Evolutionary conservation across 2,888 invertebrate genomes (phyloP).

Genomic region (Phyto melanocephala): DNA sequence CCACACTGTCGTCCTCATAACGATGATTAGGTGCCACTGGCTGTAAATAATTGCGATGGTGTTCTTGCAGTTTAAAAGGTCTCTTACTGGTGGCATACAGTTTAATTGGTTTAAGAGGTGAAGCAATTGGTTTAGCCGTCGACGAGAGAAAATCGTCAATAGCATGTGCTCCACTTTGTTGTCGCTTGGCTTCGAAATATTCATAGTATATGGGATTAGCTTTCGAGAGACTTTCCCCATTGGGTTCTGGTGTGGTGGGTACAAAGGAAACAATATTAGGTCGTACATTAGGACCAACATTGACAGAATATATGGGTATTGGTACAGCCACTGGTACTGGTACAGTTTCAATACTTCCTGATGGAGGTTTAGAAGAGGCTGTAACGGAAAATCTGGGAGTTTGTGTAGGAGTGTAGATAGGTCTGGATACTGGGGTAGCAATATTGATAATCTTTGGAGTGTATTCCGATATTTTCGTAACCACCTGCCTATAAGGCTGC

Average conservation of each 20-base stretch:
- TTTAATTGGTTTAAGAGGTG: constrained; percentile 67
- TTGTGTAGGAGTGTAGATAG: constrained; percentile 67
- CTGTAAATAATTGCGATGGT: constrained; percentile 65
- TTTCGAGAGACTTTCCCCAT: constrained; percentile 71
- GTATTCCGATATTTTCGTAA: constrained; percentile 72
- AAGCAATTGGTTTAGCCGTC: constrained; percentile 66
- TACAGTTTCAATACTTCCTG: constrained; percentile 69
- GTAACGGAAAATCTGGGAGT: constrained; percentile 80
- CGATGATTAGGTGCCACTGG: constrained; percentile 67
- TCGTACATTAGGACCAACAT: constrained; percentile 68
- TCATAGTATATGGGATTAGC: constrained; percentile 79
- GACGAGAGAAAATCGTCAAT: constrained; percentile 71
- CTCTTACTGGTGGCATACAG: constrained; percentile 69
- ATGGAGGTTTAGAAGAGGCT: constrained; percentile 70
- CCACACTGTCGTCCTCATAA: constrained; percentile 71
- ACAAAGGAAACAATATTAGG: constrained; percentile 72
- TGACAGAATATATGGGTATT: constrained; percentile 72
- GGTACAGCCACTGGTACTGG: constrained; percentile 75
- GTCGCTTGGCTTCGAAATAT: constrained; percentile 78
- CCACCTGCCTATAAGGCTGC: constrained; percentile 69
- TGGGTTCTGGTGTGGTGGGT: constrained; percentile 71
- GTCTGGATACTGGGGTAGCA: constrained; percentile 83
- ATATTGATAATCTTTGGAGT: constrained; percentile 71
- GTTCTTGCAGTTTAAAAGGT: constrained; percentile 69
- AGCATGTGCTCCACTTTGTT: constrained; percentile 68